Base-by-base conservation (phyloP, 2,113 vertebrate species). In the Hoplias malabaricus region DNA sequence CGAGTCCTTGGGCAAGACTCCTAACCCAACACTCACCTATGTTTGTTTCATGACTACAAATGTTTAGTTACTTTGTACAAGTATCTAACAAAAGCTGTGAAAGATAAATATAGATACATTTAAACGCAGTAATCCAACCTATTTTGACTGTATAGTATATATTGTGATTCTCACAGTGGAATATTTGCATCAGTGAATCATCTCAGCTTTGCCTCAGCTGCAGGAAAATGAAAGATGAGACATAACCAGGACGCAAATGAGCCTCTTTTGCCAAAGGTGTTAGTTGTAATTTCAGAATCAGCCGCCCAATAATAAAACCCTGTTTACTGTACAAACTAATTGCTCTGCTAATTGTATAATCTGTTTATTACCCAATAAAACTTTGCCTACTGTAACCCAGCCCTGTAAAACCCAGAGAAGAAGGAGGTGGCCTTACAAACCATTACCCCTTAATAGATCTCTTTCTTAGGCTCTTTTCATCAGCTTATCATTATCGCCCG, bases 121-220 rank as follows among this genome's bases (percentile, higher is more conserved):
- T n/a, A n/a, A n/a, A n/a, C n/a, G n/a, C n/a, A n/a, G n/a, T n/a
- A n/a, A n/a, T n/a, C n/a, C n/a, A n/a, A n/a, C n/a, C n/a, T n/a
- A n/a, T n/a, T n/a, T n/a, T n/a, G n/a, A n/a, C n/a, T n/a, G n/a
- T n/a, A n/a, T n/a, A n/a, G n/a, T n/a, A n/a, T n/a, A n/a, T n/a
- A n/a, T n/a, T n/a, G n/a, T n/a, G n/a, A n/a, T 72, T 66, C 80
- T 79, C 82, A 75, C 84, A 65, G 71, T 81, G 66, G 76, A 19
- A 25, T 74, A 42, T 77, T 83, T 66, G 84, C 36, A 19, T 63
- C 80, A 76, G 63, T 75, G 79, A 77, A 87, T 75, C 36, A 56
- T 25, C 74, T 43, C 78, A 56, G 27, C n/a, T 74, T 62, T 43
- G 5, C 38, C 42, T 50, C 36, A 23, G 21, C 23, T 79, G 65